A percentile compares a stretch with the other conserved stretches of the same genome.
phyloP scores from a whole-genome alignment of 2,888 invertebrate genomes.

The Chloroclystis v-ata region DNA sequence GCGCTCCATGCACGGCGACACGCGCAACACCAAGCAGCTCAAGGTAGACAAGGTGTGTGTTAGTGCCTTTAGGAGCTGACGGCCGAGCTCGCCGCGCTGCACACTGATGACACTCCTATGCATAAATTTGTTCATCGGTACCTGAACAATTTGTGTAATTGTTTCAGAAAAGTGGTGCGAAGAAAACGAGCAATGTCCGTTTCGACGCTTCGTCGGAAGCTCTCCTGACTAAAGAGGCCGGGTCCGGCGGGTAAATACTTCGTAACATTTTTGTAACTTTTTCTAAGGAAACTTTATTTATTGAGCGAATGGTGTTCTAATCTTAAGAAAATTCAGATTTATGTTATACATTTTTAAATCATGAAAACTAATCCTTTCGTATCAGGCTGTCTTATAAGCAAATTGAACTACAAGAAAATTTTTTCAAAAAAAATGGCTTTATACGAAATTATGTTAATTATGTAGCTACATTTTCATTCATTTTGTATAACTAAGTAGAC shows the following conservation, averaged over 20 bases:
- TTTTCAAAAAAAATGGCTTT: too few relatives aligned
- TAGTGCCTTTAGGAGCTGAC: too few relatives aligned
- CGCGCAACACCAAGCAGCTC: too few relatives aligned
- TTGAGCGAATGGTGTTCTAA: constrained; percentile 19
- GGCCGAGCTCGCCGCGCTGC: constrained; percentile 81
- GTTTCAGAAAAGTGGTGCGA: constrained; percentile 54
- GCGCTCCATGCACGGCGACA: constrained; percentile 82
- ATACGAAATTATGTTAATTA: not conserved
- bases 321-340: constrained; percentile 10
- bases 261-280: constrained; percentile 9
- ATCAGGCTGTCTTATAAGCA: too few relatives aligned
- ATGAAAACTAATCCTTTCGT: too few relatives aligned
- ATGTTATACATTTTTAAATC: too few relatives aligned
- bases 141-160: too few relatives aligned
- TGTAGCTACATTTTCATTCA: not conserved
- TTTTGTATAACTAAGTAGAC: not conserved
- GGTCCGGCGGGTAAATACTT: constrained; percentile 45
- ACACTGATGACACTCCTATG: too few relatives aligned
- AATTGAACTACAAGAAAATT: too few relatives aligned
- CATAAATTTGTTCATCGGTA: too few relatives aligned
- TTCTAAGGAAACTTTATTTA: constrained; percentile 13
- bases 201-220: constrained; percentile 69
- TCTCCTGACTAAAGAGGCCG: constrained; percentile 51
- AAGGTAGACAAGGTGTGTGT: constrained; percentile 73
- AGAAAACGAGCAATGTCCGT: constrained; percentile 58